phyloP scores from a whole-genome alignment of 2,113 vertebrate genomes.

The Lates calcarifer region DNA sequence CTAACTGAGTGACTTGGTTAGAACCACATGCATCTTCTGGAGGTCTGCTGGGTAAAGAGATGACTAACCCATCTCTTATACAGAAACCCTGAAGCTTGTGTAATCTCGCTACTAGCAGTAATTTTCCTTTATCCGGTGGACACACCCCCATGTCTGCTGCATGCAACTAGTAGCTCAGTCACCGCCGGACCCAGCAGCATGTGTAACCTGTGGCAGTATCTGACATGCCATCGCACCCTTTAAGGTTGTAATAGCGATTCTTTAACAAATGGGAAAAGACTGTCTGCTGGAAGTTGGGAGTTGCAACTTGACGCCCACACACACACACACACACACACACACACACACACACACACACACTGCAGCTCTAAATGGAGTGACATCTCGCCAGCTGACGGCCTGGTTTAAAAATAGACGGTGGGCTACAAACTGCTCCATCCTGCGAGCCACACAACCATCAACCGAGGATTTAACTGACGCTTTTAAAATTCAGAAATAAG shows the following conservation, averaged over 20 bases:
- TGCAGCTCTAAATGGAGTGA: constrained; percentile 75
- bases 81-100: not conserved
- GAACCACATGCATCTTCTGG: not conserved
- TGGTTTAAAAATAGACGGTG: constrained; percentile 78
- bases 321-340: constrained; percentile 23
- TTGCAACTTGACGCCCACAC: constrained; percentile 77
- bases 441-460: not conserved
- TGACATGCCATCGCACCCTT: not conserved
- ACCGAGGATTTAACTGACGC: fast-evolving
- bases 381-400: constrained; percentile 75
- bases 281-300: constrained; percentile 17
- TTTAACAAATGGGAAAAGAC: not conserved
- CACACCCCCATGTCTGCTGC: constrained; percentile 63
- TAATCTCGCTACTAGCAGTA: constrained; percentile 33
- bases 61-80: not conserved
- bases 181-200: not conserved
- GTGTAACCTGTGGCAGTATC: not conserved
- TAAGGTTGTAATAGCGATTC: not conserved
- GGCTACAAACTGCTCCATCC: constrained; percentile 48
- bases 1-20: not conserved
- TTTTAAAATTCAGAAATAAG: not conserved
- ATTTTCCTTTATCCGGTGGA: constrained; percentile 54
- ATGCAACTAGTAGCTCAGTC: constrained; percentile 65
- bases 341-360: constrained; percentile 18
- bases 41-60: not conserved